These are phyloP conservation scores for Flabesymbios commensalis DNA, from an alignment of 2,888 invertebrate genomes.

Conservation along the genomic window DNA sequence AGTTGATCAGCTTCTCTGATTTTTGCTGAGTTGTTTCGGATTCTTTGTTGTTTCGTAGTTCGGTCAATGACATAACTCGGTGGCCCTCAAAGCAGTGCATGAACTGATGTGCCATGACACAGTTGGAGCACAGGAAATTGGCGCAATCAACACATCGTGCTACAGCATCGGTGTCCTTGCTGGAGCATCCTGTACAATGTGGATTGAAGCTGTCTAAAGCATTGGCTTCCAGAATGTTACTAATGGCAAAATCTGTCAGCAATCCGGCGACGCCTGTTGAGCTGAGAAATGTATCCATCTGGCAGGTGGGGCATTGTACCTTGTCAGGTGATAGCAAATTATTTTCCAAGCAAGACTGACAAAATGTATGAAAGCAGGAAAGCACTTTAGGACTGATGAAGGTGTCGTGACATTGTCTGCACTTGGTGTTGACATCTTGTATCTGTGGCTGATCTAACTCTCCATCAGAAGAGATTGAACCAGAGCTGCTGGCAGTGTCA, in stretches of 20 bases:
- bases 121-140: slow-evolving; percentile 93
- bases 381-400: slow-evolving; percentile 62
- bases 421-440: slow-evolving; percentile 47
- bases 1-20: slow-evolving; percentile 67
- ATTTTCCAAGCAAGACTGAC: slow-evolving; percentile 80
- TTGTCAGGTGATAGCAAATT: slow-evolving; percentile 68
- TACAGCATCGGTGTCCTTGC: slow-evolving; percentile 89
- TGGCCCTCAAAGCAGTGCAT: slow-evolving; percentile 98
- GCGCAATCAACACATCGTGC: slow-evolving; percentile 96
- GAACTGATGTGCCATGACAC: slow-evolving; percentile 98
- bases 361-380: slow-evolving; percentile 73
- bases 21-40: slow-evolving; percentile 63
- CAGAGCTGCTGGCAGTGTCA: slow-evolving; percentile 30
- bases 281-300: slow-evolving; percentile 53
- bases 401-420: slow-evolving; percentile 77
- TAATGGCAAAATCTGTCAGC: slow-evolving; percentile 70
- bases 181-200: slow-evolving; percentile 92
- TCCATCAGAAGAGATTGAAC: slow-evolving; percentile 48
- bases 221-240: slow-evolving; percentile 62
- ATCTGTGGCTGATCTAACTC: slow-evolving; percentile 11
- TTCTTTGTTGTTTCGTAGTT: slow-evolving; percentile 66
- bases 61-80: slow-evolving; percentile 72
- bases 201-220: slow-evolving; percentile 59
- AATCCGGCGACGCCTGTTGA: slow-evolving; percentile 69
- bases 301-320: slow-evolving; percentile 75